These are phyloP conservation scores for Telmatochromis sp. DNA, from an alignment of 2,113 vertebrate genomes.

Conservation along the genomic window DNA sequence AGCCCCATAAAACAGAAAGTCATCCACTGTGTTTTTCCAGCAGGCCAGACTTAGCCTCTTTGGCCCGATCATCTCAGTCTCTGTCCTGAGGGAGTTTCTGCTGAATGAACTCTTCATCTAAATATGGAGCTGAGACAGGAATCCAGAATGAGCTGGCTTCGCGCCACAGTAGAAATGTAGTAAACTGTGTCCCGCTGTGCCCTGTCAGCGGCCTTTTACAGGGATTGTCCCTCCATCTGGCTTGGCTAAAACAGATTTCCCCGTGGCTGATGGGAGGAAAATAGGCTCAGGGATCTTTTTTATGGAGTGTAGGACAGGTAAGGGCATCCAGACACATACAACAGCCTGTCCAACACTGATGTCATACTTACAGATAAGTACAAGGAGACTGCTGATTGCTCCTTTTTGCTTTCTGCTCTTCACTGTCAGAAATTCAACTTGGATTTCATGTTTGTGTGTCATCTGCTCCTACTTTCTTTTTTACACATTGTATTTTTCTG, in stretches of 20 bases:
- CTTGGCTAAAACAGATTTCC: not conserved
- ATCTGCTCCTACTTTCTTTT: not conserved
- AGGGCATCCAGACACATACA: not conserved
- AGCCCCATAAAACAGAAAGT: not conserved
- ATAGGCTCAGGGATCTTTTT: not conserved
- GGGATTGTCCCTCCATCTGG: slow-evolving; percentile 23
- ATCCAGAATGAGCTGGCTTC: slow-evolving; percentile 11
- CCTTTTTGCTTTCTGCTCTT: not conserved
- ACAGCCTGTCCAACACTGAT: not conserved
- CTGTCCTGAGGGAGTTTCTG: slow-evolving; percentile 12
- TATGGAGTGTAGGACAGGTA: not conserved
- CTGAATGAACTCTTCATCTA: slow-evolving; percentile 38
- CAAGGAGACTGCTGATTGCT: not conserved
- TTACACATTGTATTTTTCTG: not conserved
- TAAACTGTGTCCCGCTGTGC: slow-evolving; percentile 23
- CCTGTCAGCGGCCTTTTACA: slow-evolving; percentile 19
- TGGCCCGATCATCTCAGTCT: not conserved
- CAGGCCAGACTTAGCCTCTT: not conserved
- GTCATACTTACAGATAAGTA: not conserved
- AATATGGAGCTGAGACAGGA: slow-evolving; percentile 34
- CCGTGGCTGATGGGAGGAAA: not conserved
- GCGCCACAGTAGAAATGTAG: not conserved
- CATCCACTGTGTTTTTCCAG: slow-evolving; percentile 18
- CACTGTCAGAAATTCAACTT: not conserved
- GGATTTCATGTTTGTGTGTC: not conserved